Evolutionary conservation across 2,113 vertebrate species (phyloP), one percentile per base, ranked within the genome.

Genomic region (Lathamus discolor): DNA sequence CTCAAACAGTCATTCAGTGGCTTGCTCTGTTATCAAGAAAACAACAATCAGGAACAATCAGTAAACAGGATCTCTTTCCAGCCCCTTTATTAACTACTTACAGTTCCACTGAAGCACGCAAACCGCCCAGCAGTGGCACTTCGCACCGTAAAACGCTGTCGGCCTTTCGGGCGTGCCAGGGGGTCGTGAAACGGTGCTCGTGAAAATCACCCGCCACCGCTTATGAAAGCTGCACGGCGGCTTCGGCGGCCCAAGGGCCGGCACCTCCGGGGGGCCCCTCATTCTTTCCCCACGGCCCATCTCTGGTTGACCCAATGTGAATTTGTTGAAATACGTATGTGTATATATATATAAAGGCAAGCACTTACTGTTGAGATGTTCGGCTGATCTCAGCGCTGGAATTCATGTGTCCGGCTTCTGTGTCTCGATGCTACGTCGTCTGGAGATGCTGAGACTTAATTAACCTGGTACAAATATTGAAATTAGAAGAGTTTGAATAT

Each of bases 1-100:
- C 97, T 98, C 98, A 97, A 98, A 97, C 97, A 97, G 97, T 97
- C 97, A 94, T 98, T 98, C 97, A 97, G 98, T 97, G 98, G 97
- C 98, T 97, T 92, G 93, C 96, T 96, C 84, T 77, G 94, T 98
- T 98, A 98, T 98, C 98, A 97, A 98, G 98, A 98, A 97, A 98
- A 98, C 98, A 98, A 98, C 98, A 98, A 97, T 98, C 97, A 97
- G 83, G 91, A 96, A 96, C 94, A 97, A 97, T 97, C 97, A 96
- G 97, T 98, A 98, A 97, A 98, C 97, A 98, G 96, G 94, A 97
- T 97, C 82, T 91, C 85, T 97, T 94, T 75, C 96, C 96, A 97
- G 92, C 92, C 96, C 97, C 90, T 76, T 94, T 96, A 95, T 96
- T 94, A 97, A 97, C 91, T 94, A 93, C 95, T 97, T 89, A 83